These are phyloP conservation scores for Anorthoa munda DNA, from an alignment of 2,888 invertebrate genomes.

Conservation along the genomic window DNA sequence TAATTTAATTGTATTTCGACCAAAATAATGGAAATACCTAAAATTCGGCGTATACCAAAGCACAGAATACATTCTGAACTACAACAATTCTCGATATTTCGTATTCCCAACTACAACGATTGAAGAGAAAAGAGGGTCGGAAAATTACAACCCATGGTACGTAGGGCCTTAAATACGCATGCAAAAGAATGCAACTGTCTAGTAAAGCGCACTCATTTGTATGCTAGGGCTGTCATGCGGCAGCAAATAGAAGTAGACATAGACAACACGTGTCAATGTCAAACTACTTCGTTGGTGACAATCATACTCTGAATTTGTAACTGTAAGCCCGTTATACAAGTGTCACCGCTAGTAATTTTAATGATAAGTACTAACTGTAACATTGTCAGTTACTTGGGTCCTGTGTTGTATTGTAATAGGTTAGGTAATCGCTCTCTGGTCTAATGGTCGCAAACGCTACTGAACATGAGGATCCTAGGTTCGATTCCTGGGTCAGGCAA, in stretches of 20 bases:
- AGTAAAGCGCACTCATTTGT: conserved; percentile 64
- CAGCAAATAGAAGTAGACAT: conserved; percentile 37
- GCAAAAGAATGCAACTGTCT: conserved; percentile 61
- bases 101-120: too few species aligned
- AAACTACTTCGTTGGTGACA: conserved; percentile 55
- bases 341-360: conserved; percentile 28
- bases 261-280: conserved; percentile 64
- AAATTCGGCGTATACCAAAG: background rate
- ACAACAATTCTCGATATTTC: too few species aligned
- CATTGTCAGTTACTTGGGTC: conserved; percentile 3
- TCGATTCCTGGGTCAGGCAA: too few species aligned
- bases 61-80: background rate
- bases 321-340: conserved; percentile 23
- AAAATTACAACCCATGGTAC: background rate
- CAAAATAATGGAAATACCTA: background rate
- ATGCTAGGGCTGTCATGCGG: conserved; percentile 58
- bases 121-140: too few species aligned
- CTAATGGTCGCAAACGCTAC: too few species aligned
- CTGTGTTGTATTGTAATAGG: background rate
- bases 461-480: too few species aligned
- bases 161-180: conserved; percentile 51
- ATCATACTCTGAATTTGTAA: conserved; percentile 41
- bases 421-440: background rate
- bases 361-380: conserved; percentile 5
- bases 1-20: background rate